These are phyloP conservation scores for Alectoris magna DNA, from an alignment of 2,797 vertebrate genomes.

Conservation along the genomic window DNA sequence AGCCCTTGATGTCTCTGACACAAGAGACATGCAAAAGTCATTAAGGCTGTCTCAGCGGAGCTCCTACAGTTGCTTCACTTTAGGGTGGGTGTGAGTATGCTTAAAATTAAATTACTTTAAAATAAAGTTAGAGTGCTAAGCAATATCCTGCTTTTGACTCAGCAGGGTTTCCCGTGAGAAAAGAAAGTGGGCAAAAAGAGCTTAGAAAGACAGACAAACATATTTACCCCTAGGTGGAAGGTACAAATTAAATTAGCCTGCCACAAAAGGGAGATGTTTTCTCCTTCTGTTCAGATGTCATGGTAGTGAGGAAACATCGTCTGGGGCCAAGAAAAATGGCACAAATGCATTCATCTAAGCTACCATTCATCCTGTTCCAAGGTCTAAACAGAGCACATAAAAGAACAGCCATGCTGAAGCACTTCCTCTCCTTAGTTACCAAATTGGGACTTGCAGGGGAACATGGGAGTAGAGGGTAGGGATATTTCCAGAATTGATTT, in stretches of 20 bases:
- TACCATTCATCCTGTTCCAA: slow-evolving; percentile 92
- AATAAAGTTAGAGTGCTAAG: slow-evolving; percentile 90
- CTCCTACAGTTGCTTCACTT: slow-evolving; percentile 82
- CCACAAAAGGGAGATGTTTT: slow-evolving; percentile 99
- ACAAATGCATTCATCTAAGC: slow-evolving; percentile 93
- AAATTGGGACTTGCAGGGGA: slow-evolving; percentile 76
- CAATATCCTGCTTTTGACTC: slow-evolving; percentile 88
- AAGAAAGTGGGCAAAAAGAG: slow-evolving; percentile 85
- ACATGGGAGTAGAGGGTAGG: slow-evolving; percentile 76
- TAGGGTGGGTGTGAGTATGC: slow-evolving; percentile 83
- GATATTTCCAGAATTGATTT: slow-evolving; percentile 74
- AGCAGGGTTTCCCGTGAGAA: slow-evolving; percentile 98
- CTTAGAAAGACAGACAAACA: slow-evolving; percentile 95
- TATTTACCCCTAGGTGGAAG: slow-evolving; percentile 99
- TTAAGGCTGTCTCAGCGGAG: slow-evolving; percentile 86
- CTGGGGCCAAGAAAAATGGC: slow-evolving; percentile 89
- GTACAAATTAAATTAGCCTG: slow-evolving; percentile 99
- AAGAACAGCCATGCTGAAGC: slow-evolving; percentile 81
- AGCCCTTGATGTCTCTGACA: slow-evolving; percentile 93
- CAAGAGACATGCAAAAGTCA: slow-evolving; percentile 93
- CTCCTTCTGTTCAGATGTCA: slow-evolving; percentile 99
- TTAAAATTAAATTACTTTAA: slow-evolving; percentile 97
- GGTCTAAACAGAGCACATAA: slow-evolving; percentile 87
- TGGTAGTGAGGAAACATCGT: slow-evolving; percentile 94
- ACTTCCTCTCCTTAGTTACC: slow-evolving; percentile 87